Base-by-base conservation (phyloP, 2,888 invertebrate genomes). In the Ametastegia equiseti region DNA sequence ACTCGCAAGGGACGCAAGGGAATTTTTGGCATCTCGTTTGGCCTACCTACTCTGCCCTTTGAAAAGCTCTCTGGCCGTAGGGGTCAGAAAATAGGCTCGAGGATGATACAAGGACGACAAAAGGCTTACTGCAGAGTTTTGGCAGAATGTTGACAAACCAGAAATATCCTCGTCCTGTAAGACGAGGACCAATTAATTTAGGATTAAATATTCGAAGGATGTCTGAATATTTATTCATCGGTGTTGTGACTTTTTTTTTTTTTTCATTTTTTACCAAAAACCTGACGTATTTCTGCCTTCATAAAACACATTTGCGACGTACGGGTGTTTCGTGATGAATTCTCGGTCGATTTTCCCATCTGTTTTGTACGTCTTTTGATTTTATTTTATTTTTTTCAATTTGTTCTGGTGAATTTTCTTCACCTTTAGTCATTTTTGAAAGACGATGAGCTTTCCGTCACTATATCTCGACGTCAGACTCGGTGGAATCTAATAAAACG, bases 21-120 rank as follows among this genome's bases (percentile, higher is more conserved):
- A 71, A 71, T 71, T 71, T 71, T 71, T 13, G 71, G 71, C 71
- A 71, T 71, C 45, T 47, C 71, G 71, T 30, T 71, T 30, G n/a
- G 7, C 39, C 36, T 19, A n/a, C n/a, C n/a, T n/a, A n/a, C 7
- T 27, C n/a, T 39, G 67, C 4, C 67, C 39, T 67, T 67, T 67
- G 23, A 60, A 30, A 54, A 60, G 19, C 1, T 33, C n/a, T 33
- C 63, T 5, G 39, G 1, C 39, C 23, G n/a, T 11, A 54, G 6
- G 69, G 69, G 39, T 23, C 39, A 23, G 42, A 39, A 42, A 19
- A 39, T 13, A 23, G 69, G n/a, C 42, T 9, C 19, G 11, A 39
- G 23, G n/a, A 42, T 69, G 13, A 45, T 39, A 42, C n/a, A 19
- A 45, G 36, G 42, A 42, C n/a, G 69, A 15, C 15, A 11, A 69